Base-by-base conservation (phyloP, 2,797 vertebrate genomes). In the Scolopax bukidnonensis region DNA sequence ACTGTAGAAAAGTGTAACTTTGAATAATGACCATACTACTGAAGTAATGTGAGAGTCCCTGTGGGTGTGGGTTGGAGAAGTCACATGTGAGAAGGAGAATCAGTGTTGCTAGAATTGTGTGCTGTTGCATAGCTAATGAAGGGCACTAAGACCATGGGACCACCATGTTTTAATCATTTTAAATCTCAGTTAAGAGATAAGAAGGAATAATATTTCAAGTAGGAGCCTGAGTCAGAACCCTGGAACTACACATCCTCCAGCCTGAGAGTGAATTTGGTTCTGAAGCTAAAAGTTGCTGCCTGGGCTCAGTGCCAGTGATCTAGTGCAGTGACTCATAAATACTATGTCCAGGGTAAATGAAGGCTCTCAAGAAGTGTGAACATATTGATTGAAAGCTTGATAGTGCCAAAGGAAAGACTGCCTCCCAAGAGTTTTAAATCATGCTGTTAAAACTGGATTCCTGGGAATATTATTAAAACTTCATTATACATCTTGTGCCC, bases 41-140 rank as follows among this genome's bases (percentile, higher is more conserved):
- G 73, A 65, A 81, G 3, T 1, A 7, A 24, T 32, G 27, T 27
- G 4, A 76, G 13, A 61, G 14, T 14, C 15, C 16, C 25, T 30
- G 10, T 36, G 33, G 18, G 20, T 16, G 4, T 36, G 33, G 5
- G 18, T 47, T 23, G 36, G 25, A 70, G 41, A 60, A 64, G 13
- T 9, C 32, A 18, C 21, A 1, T 6, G 23, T 2, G 8, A 56
- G n/a, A 15, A 78, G 20, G 50, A 33, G 12, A 8, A 33, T 8
- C 47, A 43, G 21, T 3, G 28, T 4, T 60, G 19, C 10, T 64
- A 25, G 21, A 76, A 33, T 19, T 0, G 0, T 41, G 12, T 60
- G 28, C 6, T 38, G 12, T 6, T 68, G 12, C 6, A 16, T 1
- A 51, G 36, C 5, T 75, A 33, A 60, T 7, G 36, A 89, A 84